Evolutionary conservation across 2,888 invertebrate genomes (phyloP).

Genomic region (Nemapogon koenigi): DNA sequence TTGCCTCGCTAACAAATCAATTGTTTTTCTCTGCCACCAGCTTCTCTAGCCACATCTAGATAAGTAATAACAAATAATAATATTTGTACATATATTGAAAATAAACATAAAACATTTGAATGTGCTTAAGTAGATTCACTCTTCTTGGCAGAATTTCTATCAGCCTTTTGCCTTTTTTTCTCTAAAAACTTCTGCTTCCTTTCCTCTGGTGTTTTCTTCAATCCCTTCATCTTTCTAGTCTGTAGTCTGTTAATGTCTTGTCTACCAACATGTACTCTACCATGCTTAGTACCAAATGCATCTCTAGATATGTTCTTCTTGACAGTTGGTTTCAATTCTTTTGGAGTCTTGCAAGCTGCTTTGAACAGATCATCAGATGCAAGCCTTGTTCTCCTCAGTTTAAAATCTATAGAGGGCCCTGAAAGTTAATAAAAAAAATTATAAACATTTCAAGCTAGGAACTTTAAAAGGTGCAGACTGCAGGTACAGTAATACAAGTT

Average conservation of each 20-base stretch:
- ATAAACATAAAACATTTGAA: too few species aligned
- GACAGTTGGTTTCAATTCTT: slow-evolving; percentile 76
- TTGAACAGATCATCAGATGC: slow-evolving; percentile 91
- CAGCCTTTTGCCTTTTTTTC: slow-evolving; percentile 46
- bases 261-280: slow-evolving; percentile 90
- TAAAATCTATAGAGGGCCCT: slow-evolving; percentile 90
- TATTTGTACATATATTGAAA: too few species aligned
- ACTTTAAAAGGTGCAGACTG: too few species aligned
- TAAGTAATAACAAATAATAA: too few species aligned
- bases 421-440: slow-evolving; percentile 23
- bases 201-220: slow-evolving; percentile 77
- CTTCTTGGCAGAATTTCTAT: too few species aligned
- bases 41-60: too few species aligned
- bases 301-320: slow-evolving; percentile 92
- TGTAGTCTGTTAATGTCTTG: slow-evolving; percentile 87
- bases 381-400: slow-evolving; percentile 83
- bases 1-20: too few species aligned
- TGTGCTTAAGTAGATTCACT: too few species aligned
- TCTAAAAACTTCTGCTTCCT: slow-evolving; percentile 65
- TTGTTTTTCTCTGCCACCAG: too few species aligned
- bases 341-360: slow-evolving; percentile 80
- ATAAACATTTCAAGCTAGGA: too few species aligned
- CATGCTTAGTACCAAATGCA: slow-evolving; percentile 86
- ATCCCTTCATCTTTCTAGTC: slow-evolving; percentile 89
- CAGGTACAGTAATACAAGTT: too few species aligned